These are phyloP conservation scores for Oryzias melastigma DNA, from an alignment of 2,113 vertebrate genomes.

Conservation along the genomic window DNA sequence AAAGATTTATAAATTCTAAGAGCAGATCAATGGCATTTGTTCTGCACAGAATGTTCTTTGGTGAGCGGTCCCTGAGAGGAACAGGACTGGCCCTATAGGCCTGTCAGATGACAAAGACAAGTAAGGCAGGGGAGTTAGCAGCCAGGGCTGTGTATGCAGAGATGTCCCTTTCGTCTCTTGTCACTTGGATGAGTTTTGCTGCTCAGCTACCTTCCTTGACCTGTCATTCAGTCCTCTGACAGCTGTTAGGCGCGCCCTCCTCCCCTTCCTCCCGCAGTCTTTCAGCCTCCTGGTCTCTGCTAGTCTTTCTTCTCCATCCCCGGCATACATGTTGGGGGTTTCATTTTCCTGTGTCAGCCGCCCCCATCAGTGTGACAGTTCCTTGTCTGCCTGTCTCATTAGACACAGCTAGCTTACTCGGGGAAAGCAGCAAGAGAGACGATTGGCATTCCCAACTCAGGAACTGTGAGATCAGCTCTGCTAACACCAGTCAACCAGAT, in stretches of 20 bases:
- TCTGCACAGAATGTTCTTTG: slow-evolving; percentile 21
- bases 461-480: slow-evolving; percentile 62
- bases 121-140: slow-evolving; percentile 46
- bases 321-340: slow-evolving; percentile 65
- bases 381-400: slow-evolving; percentile 81
- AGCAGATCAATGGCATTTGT: slow-evolving; percentile 30
- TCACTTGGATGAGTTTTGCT: slow-evolving; percentile 64
- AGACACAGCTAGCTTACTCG: slow-evolving; percentile 77
- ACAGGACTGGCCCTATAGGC: slow-evolving; percentile 48
- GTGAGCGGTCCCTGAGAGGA: slow-evolving; percentile 35
- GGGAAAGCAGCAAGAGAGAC: slow-evolving; percentile 52
- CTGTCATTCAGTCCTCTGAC: slow-evolving; percentile 72
- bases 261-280: slow-evolving; percentile 23
- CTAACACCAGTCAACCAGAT: slow-evolving; percentile 70
- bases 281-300: slow-evolving; percentile 48
- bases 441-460: slow-evolving; percentile 40
- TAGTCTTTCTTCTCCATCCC: slow-evolving; percentile 48
- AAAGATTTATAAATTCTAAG: slow-evolving; percentile 30
- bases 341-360: slow-evolving; percentile 80
- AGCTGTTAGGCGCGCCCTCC: slow-evolving; percentile 60
- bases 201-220: slow-evolving; percentile 69
- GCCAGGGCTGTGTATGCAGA: slow-evolving; percentile 41
- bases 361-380: slow-evolving; percentile 76
- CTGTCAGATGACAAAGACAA: slow-evolving; percentile 51
- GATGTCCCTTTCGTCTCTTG: slow-evolving; percentile 62